Evolutionary conservation across 2,888 invertebrate species (phyloP), one percentile per base, ranked within the genome.

Genomic region (Leptinotarsa peninsularis): DNA sequence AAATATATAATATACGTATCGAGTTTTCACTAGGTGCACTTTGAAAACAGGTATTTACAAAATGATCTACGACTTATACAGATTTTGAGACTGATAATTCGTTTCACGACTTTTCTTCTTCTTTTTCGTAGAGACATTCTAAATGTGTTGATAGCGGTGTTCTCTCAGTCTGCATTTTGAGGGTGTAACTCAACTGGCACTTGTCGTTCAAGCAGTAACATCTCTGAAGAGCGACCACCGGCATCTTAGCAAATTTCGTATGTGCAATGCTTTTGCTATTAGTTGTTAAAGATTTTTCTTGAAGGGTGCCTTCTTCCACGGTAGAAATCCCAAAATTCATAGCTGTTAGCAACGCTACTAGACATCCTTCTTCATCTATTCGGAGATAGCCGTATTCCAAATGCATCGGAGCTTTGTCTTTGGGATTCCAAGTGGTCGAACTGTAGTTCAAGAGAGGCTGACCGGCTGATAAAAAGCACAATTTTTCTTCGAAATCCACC

Each of bases 331-430:
- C 73, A 14, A 73, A 68, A 66, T 63, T 69, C 60, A 66, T 63
- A 21, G 69, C 33, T 1, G 68, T 69, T 14, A 73, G 27, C 27
- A 73, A 54, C 5, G 27, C 18, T 4, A 54, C 54, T 17, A n/a
- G 7, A 21, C 89, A 90, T 0, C 91, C 91, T 54, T 76, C 76
- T 63, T 91, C 76, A 27, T 76, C 90, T 67, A 92, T 89, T 69
- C 91, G 89, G 5, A 93, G 83, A 82, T 91, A 92, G 0, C 93
- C 93, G 56, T 90, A 85, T 83, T 93, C 93, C 70, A 91, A 89
- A 82, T 93, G 93, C 91, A 93, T 91, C 0, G 92, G 91, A 3
- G 85, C 89, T 43, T 89, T 88, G 50, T 89, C 90, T 49, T 89
- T 89, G 0, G 91, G 90, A 80, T 92, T 89, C 83, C 88, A 90